phyloP scores from a whole-genome alignment of 2,113 vertebrate species.

The Baryphthengus martii region DNA sequence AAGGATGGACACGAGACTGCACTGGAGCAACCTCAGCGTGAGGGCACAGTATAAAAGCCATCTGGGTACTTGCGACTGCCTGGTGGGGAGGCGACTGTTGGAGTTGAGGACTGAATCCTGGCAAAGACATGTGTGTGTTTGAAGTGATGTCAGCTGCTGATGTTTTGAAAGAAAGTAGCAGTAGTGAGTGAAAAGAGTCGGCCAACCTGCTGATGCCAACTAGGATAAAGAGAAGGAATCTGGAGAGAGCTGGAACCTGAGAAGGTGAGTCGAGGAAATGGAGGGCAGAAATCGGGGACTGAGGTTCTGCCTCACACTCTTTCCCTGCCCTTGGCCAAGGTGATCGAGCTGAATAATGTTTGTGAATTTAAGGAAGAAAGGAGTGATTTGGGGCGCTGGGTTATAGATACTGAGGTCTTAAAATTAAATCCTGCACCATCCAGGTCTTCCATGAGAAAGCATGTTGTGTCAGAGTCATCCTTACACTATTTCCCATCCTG shows the following conservation, averaged over 20 bases:
- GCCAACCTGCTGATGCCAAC: background rate
- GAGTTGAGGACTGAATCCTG: background rate
- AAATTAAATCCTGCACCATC: background rate
- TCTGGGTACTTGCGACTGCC: background rate
- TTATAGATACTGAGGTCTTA: background rate
- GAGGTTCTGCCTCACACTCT: background rate
- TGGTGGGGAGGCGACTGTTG: background rate
- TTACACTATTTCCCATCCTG: background rate
- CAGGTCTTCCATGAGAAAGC: background rate
- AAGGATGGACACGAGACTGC: fast-evolving
- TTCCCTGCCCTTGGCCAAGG: background rate
- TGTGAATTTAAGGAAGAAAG: background rate
- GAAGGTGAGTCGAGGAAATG: background rate
- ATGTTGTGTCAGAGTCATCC: background rate
- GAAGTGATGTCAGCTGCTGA: background rate
- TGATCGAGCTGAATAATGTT: background rate
- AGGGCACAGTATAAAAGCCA: background rate
- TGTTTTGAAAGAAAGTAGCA: background rate
- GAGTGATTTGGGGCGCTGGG: background rate
- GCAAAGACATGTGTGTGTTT: background rate
- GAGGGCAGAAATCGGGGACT: background rate
- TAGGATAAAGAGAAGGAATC: background rate
- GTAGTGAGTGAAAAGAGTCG: background rate
- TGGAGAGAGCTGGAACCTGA: background rate
- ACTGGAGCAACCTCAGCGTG: background rate